Base-by-base conservation (phyloP, 2,797 vertebrate species). In the Gallinago solitaria region DNA sequence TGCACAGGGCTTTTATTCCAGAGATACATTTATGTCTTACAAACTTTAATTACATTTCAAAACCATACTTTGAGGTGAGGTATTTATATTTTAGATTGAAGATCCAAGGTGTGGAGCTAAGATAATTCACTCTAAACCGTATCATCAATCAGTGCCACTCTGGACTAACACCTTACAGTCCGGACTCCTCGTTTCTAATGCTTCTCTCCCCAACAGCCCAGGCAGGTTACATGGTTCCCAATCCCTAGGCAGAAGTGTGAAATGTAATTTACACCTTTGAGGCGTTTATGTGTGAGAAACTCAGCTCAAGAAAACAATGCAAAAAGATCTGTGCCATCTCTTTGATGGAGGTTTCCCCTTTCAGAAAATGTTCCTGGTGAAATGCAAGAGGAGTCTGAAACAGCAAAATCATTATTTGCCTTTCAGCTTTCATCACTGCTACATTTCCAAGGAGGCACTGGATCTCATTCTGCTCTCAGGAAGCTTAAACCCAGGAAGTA, bases 201-300 rank as follows among this genome's bases (percentile, higher is more conserved):
- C 59, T 93, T 69, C 83, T 91, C 91, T 77, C 94, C 75, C 94
- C 85, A 83, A n/a, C 64, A 84, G 67, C 20, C 82, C 39, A 80
- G 67, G 71, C 54, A 90, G 83, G 81, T 89, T 70, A 87, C 32
- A n/a, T n/a, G 77, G 80, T 45, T 84, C 68, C 64, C 47, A 63
- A 7, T 84, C 83, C 83, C 56, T 68, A 77, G 68, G 74, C 41
- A 87, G 74, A 92, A 91, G 90, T 78, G 95, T 80, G 93, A 96
- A 95, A 96, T 64, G 81, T 43, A 96, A 96, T 97, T 96, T 95
- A 77, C 96, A 96, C 83, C 81, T 95, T 63, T 71, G 75, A 83
- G 78, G 70, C 2, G 0, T 77, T 90, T 92, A 85, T 37, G 30
- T 70, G 71, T 83, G 93, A 90, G 77, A 90, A 95, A 71, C 57